Evolutionary conservation across 2,888 invertebrate species (phyloP).

Genomic region (Steinernema carpocapsae): DNA sequence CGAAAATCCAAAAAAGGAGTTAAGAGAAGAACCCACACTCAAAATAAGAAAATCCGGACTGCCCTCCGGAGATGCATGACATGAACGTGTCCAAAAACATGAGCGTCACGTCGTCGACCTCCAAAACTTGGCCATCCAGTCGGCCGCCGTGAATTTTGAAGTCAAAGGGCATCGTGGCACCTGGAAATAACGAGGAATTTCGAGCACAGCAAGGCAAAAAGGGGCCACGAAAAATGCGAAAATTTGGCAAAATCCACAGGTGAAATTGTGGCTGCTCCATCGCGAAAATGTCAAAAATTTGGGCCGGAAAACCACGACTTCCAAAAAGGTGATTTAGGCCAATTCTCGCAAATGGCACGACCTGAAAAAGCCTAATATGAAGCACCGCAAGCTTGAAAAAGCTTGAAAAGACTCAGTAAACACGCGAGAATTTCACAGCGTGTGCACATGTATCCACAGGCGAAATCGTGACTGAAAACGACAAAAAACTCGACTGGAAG

Average conservation of each 20-base stretch:
- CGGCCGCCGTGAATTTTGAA: not conserved
- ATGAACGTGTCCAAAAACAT: conserved; percentile 52
- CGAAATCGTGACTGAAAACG: too few relatives aligned
- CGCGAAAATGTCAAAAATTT: not conserved
- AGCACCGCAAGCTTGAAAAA: too few relatives aligned
- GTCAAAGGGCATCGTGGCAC: not conserved
- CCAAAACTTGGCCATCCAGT: conserved; percentile 31
- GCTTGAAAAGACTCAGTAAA: too few relatives aligned
- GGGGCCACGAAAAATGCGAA: not conserved
- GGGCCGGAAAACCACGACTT: not conserved
- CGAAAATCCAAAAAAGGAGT: conserved; percentile 15
- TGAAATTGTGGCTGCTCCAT: too few relatives aligned
- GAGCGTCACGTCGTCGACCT: conserved; percentile 46
- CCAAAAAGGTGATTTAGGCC: not conserved
- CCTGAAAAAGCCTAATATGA: too few relatives aligned
- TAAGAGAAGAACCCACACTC: conserved; percentile 41
- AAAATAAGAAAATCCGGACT: conserved; percentile 43
- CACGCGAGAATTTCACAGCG: too few relatives aligned
- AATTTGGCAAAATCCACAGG: too few relatives aligned
- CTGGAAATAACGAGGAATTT: not conserved
- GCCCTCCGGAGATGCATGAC: conserved; percentile 35
- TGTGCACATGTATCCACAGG: too few relatives aligned
- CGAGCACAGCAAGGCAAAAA: not conserved
- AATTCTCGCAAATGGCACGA: not conserved
- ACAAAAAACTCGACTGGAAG: too few relatives aligned